Evolutionary conservation across 2,113 vertebrate genomes (phyloP).

Genomic region (Tichodroma muraria): DNA sequence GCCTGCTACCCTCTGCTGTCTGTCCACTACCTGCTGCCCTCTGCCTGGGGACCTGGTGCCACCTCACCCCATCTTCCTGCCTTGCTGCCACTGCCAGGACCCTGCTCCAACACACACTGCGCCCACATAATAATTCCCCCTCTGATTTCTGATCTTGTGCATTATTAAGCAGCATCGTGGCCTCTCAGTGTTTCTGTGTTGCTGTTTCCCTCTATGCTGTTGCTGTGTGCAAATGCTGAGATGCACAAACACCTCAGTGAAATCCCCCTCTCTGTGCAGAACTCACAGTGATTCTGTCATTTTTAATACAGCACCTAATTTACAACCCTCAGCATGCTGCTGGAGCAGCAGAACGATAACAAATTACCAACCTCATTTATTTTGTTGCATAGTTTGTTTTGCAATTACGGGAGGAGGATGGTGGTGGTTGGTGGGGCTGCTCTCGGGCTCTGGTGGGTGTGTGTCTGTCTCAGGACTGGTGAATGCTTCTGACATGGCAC

Average conservation of each 20-base stretch:
- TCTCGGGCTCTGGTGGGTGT: not conserved
- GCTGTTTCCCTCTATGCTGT: not conserved
- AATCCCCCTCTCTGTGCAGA: not conserved
- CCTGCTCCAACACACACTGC: not conserved
- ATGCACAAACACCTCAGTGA: not conserved
- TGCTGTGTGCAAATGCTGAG: not conserved
- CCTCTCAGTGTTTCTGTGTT: not conserved
- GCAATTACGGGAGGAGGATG: not conserved
- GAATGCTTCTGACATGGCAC: not conserved
- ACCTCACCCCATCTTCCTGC: not conserved
- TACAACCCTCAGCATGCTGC: not conserved
- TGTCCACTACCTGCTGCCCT: not conserved
- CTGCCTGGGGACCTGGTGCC: not conserved
- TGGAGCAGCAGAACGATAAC: not conserved
- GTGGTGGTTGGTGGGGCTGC: not conserved
- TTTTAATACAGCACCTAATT: slow-evolving; percentile 17
- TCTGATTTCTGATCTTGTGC: not conserved
- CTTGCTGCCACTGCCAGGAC: not conserved
- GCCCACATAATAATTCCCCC: too few species aligned
- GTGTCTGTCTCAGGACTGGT: not conserved
- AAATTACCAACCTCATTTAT: slow-evolving; percentile 19
- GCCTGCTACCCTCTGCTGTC: not conserved
- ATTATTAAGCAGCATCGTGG: accelerated
- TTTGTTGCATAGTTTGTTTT: slow-evolving; percentile 22
- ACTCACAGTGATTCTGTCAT: not conserved